phyloP scores from a whole-genome alignment of 2,113 vertebrate species.

The Gallinago undulata region DNA sequence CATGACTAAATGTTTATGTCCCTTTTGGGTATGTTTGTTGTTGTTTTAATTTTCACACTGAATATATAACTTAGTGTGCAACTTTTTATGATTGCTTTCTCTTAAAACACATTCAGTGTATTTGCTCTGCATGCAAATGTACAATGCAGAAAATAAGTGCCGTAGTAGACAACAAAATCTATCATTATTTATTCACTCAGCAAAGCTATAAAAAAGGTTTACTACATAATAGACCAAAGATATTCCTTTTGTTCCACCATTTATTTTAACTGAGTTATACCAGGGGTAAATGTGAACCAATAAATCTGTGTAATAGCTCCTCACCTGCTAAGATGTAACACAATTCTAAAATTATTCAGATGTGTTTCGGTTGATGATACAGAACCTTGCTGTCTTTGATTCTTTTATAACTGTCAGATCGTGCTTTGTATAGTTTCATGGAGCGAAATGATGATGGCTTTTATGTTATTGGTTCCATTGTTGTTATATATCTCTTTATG shows the following conservation, averaged over 20 bases:
- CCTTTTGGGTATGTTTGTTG: background rate
- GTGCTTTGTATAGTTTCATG: background rate
- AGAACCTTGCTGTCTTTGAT: background rate
- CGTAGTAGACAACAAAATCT: background rate
- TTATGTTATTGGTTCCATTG: background rate
- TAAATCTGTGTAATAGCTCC: slow-evolving; percentile 12
- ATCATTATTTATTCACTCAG: slow-evolving; percentile 35
- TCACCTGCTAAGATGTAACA: background rate
- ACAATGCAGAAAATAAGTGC: background rate
- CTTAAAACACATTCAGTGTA: background rate
- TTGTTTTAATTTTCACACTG: slow-evolving; percentile 23
- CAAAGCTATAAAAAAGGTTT: background rate
- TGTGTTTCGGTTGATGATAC: background rate
- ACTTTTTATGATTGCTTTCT: background rate
- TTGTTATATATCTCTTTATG: background rate
- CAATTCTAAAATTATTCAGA: background rate
- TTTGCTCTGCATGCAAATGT: slow-evolving; percentile 17
- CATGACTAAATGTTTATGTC: background rate
- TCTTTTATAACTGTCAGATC: background rate
- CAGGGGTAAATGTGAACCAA: background rate
- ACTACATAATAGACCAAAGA: slow-evolving; percentile 5
- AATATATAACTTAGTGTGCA: background rate
- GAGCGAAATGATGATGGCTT: background rate
- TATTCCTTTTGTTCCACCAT: slow-evolving; percentile 24
- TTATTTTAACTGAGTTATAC: slow-evolving; percentile 41